Conservation (phyloP, 2,113 vertebrate genomes). For the Phalacrocorax aristotelis region DNA sequence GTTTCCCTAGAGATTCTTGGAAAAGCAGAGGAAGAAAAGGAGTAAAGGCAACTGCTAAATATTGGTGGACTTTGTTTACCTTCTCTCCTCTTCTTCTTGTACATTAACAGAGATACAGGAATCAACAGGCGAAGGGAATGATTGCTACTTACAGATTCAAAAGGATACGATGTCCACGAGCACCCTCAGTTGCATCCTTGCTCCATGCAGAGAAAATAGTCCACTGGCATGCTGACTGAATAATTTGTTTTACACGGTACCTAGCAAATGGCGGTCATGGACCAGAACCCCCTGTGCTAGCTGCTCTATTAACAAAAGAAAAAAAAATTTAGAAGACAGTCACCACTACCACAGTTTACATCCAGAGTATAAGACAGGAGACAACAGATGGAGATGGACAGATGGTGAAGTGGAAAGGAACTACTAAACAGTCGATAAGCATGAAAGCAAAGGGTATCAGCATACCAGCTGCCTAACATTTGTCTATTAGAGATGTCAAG, state of each 20-base stretch:
- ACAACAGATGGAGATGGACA: slow-evolving; percentile 58
- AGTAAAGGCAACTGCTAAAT: not conserved
- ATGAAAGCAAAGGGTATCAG: slow-evolving; percentile 34
- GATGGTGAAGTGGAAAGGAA: slow-evolving; percentile 54
- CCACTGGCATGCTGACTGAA: slow-evolving; percentile 9
- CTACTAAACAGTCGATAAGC: slow-evolving; percentile 47
- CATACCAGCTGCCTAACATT: slow-evolving; percentile 47
- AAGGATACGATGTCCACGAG: not conserved
- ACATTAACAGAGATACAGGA: not conserved
- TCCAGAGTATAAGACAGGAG: not conserved
- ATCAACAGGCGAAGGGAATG: not conserved
- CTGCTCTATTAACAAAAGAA: slow-evolving; percentile 1
- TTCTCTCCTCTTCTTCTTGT: not conserved
- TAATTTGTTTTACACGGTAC: not conserved
- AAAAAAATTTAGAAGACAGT: not conserved
- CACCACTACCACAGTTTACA: not conserved
- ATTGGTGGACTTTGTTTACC: not conserved
- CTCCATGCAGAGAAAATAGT: not conserved
- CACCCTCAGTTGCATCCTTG: not conserved
- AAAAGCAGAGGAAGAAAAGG: not conserved
- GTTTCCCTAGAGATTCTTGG: not conserved
- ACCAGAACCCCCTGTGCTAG: not conserved
- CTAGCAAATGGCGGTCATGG: not conserved
- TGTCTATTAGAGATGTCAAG: slow-evolving; percentile 26
- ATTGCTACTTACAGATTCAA: not conserved